These are phyloP conservation scores for Salvelinus sp. DNA, from an alignment of 2,113 vertebrate species.

Conservation along the genomic window DNA sequence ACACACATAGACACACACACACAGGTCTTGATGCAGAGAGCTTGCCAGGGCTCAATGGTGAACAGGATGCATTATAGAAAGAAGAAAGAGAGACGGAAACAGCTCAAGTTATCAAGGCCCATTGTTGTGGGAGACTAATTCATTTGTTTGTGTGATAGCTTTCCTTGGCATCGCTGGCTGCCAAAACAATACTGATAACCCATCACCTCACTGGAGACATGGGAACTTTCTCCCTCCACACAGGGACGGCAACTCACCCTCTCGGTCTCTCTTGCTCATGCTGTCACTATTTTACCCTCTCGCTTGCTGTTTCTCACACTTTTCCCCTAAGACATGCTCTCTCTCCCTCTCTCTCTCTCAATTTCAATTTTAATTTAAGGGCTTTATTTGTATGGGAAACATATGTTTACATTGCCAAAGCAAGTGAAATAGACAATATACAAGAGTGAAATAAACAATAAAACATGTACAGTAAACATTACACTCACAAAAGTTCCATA, in stretches of 20 bases:
- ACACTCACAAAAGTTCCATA: too few species aligned
- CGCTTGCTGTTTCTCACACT: background rate
- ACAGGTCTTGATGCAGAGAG: constrained; percentile 3
- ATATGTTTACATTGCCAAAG: too few species aligned
- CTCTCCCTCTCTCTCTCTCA: background rate
- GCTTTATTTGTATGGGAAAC: too few species aligned
- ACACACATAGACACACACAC: constrained; percentile 49
- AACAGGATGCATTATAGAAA: constrained; percentile 44
- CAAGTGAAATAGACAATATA: too few species aligned
- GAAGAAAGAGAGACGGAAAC: constrained; percentile 46
- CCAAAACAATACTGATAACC: too few species aligned
- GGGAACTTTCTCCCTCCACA: too few species aligned
- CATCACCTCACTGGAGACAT: too few species aligned
- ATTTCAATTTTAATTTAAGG: too few species aligned
- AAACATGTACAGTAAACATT: too few species aligned
- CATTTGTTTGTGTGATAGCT: constrained; percentile 82
- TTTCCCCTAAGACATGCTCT: background rate
- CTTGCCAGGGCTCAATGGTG: constrained; percentile 14
- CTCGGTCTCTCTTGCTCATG: background rate
- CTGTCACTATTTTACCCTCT: background rate
- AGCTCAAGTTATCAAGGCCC: constrained; percentile 73
- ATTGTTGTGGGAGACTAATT: constrained; percentile 74
- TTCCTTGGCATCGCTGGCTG: constrained; percentile 44
- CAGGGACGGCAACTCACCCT: too few species aligned
- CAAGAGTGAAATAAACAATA: too few species aligned